Evolutionary conservation across 2,113 vertebrate species (phyloP).

Genomic region (Morone chrysops): DNA sequence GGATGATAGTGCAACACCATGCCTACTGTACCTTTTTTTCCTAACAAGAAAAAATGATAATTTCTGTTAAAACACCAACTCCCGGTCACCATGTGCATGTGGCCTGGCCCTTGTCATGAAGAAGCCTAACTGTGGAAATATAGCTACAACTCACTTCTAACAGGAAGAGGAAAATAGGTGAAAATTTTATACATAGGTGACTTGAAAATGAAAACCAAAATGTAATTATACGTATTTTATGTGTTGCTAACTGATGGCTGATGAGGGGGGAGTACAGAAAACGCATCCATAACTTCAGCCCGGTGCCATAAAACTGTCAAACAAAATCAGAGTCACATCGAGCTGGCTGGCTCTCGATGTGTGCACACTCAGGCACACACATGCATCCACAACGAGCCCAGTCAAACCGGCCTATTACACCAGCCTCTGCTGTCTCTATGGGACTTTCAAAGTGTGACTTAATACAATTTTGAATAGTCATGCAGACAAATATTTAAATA

Average conservation of each 20-base stretch:
- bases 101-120: conserved; percentile 57
- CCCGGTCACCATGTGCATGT: conserved; percentile 35
- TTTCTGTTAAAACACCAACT: conserved; percentile 40
- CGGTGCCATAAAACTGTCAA: conserved; percentile 85
- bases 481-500: neutral
- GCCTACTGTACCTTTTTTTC: conserved; percentile 19
- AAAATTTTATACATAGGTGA: conserved; percentile 84
- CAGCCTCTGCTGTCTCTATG: neutral
- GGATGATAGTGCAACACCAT: conserved; percentile 5
- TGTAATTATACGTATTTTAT: conserved; percentile 86
- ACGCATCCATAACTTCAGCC: conserved; percentile 84
- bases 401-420: conserved; percentile 43
- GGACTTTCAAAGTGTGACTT: conserved; percentile 8
- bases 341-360: conserved; percentile 71
- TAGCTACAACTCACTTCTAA: conserved; percentile 81
- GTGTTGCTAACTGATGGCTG: conserved; percentile 86
- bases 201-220: conserved; percentile 86
- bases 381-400: conserved; percentile 61
- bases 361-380: conserved; percentile 44
- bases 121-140: conserved; percentile 66
- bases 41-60: conserved; percentile 13
- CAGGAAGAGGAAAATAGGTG: conserved; percentile 85
- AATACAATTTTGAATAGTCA: conserved; percentile 6
- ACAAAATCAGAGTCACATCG: conserved; percentile 82
- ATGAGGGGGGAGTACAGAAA: conserved; percentile 81